A percentile compares a stretch with the other conserved stretches of the same genome.
These are phyloP conservation scores for Physella acuta DNA, from an alignment of 1,140 invertebrate genomes.

Conservation along the genomic window DNA sequence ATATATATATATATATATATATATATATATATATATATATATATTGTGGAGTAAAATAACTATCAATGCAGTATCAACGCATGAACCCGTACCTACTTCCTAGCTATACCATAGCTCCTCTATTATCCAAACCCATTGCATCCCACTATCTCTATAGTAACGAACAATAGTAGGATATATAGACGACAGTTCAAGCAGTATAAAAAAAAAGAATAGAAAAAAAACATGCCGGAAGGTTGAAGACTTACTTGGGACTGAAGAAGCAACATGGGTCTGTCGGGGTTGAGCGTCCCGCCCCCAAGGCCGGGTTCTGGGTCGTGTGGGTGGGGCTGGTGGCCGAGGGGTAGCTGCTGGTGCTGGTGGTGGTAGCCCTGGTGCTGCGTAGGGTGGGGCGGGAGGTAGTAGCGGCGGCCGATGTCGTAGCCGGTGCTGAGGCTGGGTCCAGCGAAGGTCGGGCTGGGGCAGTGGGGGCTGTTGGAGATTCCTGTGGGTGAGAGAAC, in stretches of 20 bases:
- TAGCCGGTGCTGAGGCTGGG: conserved; percentile 15
- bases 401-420: conserved; percentile 2
- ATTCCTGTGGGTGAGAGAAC: neutral
- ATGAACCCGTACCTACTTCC: too few species aligned
- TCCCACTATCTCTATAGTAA: too few species aligned
- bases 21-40: too few species aligned
- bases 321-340: conserved; percentile 11
- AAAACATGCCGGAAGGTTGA: neutral
- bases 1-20: too few species aligned
- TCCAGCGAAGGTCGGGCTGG: conserved; percentile 15
- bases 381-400: neutral
- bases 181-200: too few species aligned
- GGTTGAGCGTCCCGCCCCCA: neutral
- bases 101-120: too few species aligned
- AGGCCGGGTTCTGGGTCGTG: conserved; percentile 11
- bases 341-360: conserved; percentile 5
- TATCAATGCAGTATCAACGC: too few species aligned
- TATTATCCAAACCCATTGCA: too few species aligned
- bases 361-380: conserved; percentile 1
- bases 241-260: conserved; percentile 24
- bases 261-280: conserved; percentile 26
- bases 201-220: neutral
- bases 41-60: too few species aligned
- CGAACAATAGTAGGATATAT: too few species aligned
- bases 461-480: conserved; percentile 9